Evolutionary conservation across 2,113 vertebrate genomes (phyloP), one percentile per base, ranked within the genome.

Genomic region (Acanthisitta chloris): DNA sequence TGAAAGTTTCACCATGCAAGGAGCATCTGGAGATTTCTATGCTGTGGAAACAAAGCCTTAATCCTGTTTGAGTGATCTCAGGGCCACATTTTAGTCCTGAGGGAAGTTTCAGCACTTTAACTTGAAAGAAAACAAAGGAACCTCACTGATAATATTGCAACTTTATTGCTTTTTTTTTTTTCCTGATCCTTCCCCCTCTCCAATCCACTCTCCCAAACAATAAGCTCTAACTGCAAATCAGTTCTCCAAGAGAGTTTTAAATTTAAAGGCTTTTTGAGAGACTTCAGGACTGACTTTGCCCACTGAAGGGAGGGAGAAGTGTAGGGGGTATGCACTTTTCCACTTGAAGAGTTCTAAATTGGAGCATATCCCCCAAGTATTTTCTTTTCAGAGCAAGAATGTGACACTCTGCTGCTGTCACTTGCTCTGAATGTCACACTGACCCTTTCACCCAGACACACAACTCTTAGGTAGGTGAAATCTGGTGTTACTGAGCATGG

Each of bases 401-500:
- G 42, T 77, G 80, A 86, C 57, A 61, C 28, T 86, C 26, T 42
- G 43, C 0, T 13, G 10, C 43, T 73, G 36, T 5, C 51, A 36
- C 33, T 52, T 58, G 55, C 84, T 71, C 83, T 67, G 71, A 59
- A 48, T 46, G 38, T 67, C 77, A 40, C 16, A 15, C 43, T 81
- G 55, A 17, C 43, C 36, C 0, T 45, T 79, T 65, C 40, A 46
- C 40, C 73, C 81, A 71, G 78, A 62, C 49, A 33, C 0, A 5
- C 55, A 42, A 10, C 45, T 69, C 29, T 0, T 1, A 4, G 7
- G 40, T 4, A 15, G 77, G 8, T 69, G 34, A 33, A 58, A 42
- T 6, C 10, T 0, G 38, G 59, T 62, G 58, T 29, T 51, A 14
- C 1, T 9, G 12, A 42, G 54, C 2, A 5, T 8, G 38, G 67